These are phyloP conservation scores for Eupithecia subfuscata DNA, from an alignment of 2,888 invertebrate genomes.

Conservation along the genomic window DNA sequence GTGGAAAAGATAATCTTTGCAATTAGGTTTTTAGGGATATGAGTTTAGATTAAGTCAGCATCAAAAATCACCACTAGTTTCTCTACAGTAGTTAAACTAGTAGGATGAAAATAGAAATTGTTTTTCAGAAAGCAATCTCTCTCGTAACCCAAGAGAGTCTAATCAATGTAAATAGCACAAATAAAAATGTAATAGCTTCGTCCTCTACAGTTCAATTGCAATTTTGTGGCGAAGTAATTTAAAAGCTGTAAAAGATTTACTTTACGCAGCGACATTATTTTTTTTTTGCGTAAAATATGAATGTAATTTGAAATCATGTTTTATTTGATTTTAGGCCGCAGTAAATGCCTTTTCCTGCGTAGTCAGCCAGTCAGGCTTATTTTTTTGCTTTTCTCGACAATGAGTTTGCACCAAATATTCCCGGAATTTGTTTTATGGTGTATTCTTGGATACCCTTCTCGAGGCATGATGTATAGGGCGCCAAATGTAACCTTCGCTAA, in stretches of 20 bases:
- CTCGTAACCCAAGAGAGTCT: slow-evolving; percentile 12
- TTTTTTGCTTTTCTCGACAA: slow-evolving; percentile 6
- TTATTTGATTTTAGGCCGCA: slow-evolving; percentile 16
- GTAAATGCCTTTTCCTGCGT: slow-evolving; percentile 8
- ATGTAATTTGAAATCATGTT: slow-evolving; percentile 16
- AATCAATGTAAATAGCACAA: slow-evolving; percentile 39
- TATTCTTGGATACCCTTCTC: slow-evolving; percentile 9
- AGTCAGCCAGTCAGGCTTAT: slow-evolving; percentile 1
- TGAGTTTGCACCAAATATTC: slow-evolving; percentile 19
- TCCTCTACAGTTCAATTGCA: slow-evolving; percentile 30
- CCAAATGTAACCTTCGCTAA: slow-evolving; percentile 10
- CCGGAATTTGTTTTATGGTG: slow-evolving; percentile 8
- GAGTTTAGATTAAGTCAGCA: not conserved
- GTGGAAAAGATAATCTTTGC: not conserved
- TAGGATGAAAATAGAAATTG: not conserved
- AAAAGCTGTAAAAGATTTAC: slow-evolving; percentile 22
- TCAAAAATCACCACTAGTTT: not conserved
- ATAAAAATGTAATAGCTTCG: slow-evolving; percentile 34
- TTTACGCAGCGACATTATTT: slow-evolving; percentile 14
- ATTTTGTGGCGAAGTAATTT: slow-evolving; percentile 35
- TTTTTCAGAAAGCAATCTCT: not conserved
- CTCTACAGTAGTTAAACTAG: not conserved
- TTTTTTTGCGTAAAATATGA: slow-evolving; percentile 14
- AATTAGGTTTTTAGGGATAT: not conserved
- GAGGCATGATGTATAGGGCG: slow-evolving; percentile 12